phyloP scores from a whole-genome alignment of 2,797 vertebrate genomes.

The Dromococcyx pavoninus region DNA sequence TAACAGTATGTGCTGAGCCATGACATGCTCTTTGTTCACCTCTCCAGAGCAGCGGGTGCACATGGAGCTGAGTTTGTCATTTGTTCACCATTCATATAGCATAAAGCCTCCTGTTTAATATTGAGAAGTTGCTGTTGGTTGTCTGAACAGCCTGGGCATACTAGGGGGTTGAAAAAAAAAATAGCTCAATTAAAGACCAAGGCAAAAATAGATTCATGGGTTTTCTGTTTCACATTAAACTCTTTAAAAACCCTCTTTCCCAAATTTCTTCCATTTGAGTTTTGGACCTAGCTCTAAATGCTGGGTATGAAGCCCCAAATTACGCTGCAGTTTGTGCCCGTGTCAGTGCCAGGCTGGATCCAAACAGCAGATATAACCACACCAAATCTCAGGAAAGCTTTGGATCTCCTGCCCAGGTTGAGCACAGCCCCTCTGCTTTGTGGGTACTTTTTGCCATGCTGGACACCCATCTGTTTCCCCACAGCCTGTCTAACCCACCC shows the following conservation, averaged over 20 bases:
- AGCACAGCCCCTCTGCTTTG: not conserved
- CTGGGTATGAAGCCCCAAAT: slow-evolving; percentile 26
- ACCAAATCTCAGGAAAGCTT: not conserved
- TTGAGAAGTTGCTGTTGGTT: not conserved
- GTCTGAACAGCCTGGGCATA: not conserved
- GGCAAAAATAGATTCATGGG: slow-evolving; percentile 14
- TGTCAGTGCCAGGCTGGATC: not conserved
- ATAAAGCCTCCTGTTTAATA: slow-evolving; percentile 18
- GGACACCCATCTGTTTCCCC: no score
- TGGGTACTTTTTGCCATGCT: not conserved
- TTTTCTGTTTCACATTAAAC: slow-evolving; percentile 59
- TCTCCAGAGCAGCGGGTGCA: not conserved
- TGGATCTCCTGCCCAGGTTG: not conserved
- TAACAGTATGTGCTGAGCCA: not conserved
- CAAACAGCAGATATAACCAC: not conserved
- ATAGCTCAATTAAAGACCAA: slow-evolving; percentile 2
- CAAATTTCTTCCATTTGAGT: slow-evolving; percentile 17
- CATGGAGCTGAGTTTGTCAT: not conserved
- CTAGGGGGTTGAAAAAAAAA: not conserved
- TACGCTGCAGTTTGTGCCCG: not conserved
- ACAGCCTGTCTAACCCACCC: not conserved
- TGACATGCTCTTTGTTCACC: not conserved
- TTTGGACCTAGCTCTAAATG: slow-evolving; percentile 32
- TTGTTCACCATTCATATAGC: not conserved
- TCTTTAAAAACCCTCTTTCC: slow-evolving; percentile 38